Evolutionary conservation across 2,113 vertebrate species (phyloP).

Genomic region (Crotalus horridus): DNA sequence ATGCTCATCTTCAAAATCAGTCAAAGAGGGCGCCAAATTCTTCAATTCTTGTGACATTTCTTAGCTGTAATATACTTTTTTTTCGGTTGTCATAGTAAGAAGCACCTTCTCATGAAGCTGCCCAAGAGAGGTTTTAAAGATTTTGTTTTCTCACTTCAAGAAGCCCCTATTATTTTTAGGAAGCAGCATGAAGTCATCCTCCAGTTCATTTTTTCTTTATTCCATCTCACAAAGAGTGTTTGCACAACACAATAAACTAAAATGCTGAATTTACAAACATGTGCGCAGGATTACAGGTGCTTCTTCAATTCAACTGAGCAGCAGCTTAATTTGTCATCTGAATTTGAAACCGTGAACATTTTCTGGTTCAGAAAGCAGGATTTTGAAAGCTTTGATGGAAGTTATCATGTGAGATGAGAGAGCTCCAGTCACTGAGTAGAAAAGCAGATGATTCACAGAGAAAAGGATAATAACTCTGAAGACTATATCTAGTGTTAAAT

Average conservation of each 20-base stretch:
- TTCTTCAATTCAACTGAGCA: neutral
- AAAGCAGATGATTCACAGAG: neutral
- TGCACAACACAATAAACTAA: neutral
- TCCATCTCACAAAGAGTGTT: neutral
- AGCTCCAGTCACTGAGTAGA: neutral
- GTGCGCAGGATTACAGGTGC: neutral
- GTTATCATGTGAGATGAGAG: neutral
- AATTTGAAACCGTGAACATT: neutral
- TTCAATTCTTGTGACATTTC: neutral
- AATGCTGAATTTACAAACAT: neutral
- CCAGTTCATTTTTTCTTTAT: neutral
- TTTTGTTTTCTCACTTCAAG: neutral
- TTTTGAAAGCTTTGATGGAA: neutral
- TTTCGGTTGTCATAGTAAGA: neutral
- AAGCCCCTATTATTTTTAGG: neutral
- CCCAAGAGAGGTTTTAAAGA: neutral
- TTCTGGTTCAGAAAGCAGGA: neutral
- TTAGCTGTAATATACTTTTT: neutral
- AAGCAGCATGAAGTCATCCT: neutral
- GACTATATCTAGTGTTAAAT: neutral
- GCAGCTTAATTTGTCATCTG: neutral
- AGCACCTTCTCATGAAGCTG: neutral
- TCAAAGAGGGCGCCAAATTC: neutral
- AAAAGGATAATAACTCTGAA: neutral
- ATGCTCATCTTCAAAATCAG: neutral